Base-by-base conservation (phyloP, 2,888 invertebrate species). In the Tridacna crocea region DNA sequence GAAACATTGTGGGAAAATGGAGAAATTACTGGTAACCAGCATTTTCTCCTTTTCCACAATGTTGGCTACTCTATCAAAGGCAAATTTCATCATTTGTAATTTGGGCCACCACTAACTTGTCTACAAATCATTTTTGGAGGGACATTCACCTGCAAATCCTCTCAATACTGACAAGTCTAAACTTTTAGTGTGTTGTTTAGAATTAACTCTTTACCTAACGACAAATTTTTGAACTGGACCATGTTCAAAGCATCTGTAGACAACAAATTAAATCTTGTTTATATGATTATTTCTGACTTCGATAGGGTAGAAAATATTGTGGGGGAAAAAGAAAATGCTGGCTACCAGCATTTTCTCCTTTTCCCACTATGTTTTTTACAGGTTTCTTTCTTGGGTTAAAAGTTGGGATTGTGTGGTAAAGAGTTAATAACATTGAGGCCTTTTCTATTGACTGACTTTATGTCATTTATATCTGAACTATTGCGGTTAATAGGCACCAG, bases 291-390 rank as follows among this genome's bases (percentile, higher is more conserved):
- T n/a, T n/a, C n/a, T n/a, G n/a, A n/a, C n/a, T n/a, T n/a, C n/a
- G n/a, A n/a, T n/a, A n/a, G n/a, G n/a, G n/a, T n/a, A n/a, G n/a
- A n/a, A n/a, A n/a, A n/a, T n/a, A n/a, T n/a, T n/a, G n/a, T n/a
- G n/a, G n/a, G n/a, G n/a, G n/a, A n/a, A n/a, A n/a, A 51, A 22
- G 22, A 60, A 65, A 65, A 13, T 65, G 65, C 65, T 65, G 12
- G 26, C 12, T 12, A 65, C 27, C 8, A 65, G 65, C 27, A 65
- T 13, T 65, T 24, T 65, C 26, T 65, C 65, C 65, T 65, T 65
- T 65, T 65, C 12, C 11, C 27, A 26, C 24, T 26, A 27, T 65
- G 65, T 27, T 26, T 65, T 65, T 27, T 12, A 65, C 22, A n/a
- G n/a, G n/a, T n/a, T n/a, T n/a, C n/a, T n/a, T n/a, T n/a, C n/a